Evolutionary conservation across 2,797 vertebrate genomes (phyloP).

Genomic region (Sciurus vulgaris): DNA sequence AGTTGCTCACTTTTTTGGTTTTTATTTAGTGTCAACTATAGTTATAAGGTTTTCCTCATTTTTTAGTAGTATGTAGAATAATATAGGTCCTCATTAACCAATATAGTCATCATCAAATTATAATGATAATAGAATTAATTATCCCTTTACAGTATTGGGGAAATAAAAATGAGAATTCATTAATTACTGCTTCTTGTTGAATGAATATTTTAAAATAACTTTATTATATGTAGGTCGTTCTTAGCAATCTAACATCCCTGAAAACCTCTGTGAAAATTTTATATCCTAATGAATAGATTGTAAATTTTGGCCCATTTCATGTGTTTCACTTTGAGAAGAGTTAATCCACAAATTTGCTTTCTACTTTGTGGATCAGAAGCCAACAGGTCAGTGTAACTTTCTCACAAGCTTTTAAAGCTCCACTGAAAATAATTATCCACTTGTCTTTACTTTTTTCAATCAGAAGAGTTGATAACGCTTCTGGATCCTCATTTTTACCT

Average conservation of each 20-base stretch:
- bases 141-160: conserved; percentile 21
- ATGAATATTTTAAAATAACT: conserved; percentile 28
- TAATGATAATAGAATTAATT: not conserved
- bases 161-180: conserved; percentile 49
- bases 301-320: conserved; percentile 40
- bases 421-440: conserved; percentile 17
- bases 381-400: not conserved
- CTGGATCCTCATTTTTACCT: not conserved
- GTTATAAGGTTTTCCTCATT: conserved; percentile 1
- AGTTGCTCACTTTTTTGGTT: not conserved
- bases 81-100: conserved; percentile 22
- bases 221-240: not conserved
- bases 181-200: not conserved
- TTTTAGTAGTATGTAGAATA: conserved; percentile 26
- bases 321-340: conserved; percentile 41
- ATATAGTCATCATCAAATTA: conserved; percentile 22
- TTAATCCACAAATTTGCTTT: conserved; percentile 38
- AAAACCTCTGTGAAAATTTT: conserved; percentile 64
- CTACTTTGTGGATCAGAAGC: not conserved
- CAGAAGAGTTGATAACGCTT: not conserved
- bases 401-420: conserved; percentile 46
- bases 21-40: conserved; percentile 20
- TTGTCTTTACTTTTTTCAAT: conserved; percentile 51
- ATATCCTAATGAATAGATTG: conserved; percentile 28
- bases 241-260: conserved; percentile 44